phyloP scores from a whole-genome alignment of 2,113 vertebrate genomes.

The Indicator indicator region DNA sequence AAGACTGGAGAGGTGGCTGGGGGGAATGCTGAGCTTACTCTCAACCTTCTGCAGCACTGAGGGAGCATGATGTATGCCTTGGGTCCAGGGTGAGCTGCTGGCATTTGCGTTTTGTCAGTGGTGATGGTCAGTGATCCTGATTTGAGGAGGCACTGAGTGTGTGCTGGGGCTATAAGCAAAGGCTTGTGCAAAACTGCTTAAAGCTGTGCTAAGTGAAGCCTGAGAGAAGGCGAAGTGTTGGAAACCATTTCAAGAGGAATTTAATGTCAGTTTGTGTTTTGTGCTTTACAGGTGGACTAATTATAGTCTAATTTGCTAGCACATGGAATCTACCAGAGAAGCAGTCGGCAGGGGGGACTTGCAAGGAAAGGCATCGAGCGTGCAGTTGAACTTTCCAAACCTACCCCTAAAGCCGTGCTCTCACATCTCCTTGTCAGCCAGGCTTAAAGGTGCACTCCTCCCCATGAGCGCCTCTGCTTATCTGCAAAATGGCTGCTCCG shows the following conservation, averaged over 20 bases:
- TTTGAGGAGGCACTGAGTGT: fast-evolving
- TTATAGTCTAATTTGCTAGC: conserved; percentile 9
- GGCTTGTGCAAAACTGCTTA: background rate
- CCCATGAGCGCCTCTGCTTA: background rate
- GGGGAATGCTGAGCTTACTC: background rate
- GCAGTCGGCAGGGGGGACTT: background rate
- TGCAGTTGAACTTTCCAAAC: conserved; percentile 29
- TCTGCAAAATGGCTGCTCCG: background rate
- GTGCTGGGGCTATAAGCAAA: background rate
- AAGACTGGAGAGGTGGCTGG: background rate
- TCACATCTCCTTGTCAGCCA: background rate
- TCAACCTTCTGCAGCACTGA: background rate
- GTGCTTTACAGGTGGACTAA: conserved; percentile 28
- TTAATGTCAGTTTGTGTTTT: background rate
- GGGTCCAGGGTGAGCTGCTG: background rate
- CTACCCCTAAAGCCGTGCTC: background rate
- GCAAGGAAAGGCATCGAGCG: background rate
- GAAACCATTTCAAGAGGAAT: conserved; percentile 5
- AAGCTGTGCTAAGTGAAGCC: background rate
- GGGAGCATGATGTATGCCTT: fast-evolving
- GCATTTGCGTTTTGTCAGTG: background rate
- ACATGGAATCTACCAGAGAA: background rate
- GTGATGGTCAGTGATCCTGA: background rate
- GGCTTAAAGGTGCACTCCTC: background rate
- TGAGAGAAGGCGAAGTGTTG: background rate